These are phyloP conservation scores for Yponomeuta malinellus DNA, from an alignment of 2,888 invertebrate species.

Conservation along the genomic window DNA sequence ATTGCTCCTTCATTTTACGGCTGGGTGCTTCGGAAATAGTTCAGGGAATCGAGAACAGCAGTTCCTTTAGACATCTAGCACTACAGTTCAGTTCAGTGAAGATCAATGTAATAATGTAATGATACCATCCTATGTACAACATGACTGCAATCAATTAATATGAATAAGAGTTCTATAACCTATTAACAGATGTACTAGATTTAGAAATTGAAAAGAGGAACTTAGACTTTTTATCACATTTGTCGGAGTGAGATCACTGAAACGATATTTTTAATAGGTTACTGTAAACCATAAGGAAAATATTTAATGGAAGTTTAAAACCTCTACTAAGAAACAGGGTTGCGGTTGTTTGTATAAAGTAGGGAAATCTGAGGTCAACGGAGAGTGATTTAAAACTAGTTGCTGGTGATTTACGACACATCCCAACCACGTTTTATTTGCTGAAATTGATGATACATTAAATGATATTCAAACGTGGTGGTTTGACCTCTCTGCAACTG, in stretches of 20 bases:
- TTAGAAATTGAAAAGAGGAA: neutral
- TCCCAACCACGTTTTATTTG: neutral
- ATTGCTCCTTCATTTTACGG: slow-evolving; percentile 1
- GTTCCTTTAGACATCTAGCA: neutral
- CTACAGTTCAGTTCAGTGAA: neutral
- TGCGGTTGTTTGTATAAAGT: slow-evolving; percentile 3
- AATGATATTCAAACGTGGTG: neutral
- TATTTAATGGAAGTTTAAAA: neutral
- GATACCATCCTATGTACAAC: too few relatives aligned
- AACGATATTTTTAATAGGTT: neutral
- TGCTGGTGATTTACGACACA: neutral
- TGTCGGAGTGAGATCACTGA: neutral
- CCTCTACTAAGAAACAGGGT: neutral
- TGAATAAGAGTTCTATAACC: too few relatives aligned
- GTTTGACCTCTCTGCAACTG: neutral
- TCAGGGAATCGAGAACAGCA: neutral
- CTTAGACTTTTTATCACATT: neutral
- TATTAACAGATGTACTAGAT: neutral
- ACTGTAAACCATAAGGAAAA: slow-evolving; percentile 5
- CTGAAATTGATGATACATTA: neutral
- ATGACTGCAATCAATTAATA: too few relatives aligned
- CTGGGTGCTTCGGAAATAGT: neutral
- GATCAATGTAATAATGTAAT: too few relatives aligned
- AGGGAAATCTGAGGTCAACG: slow-evolving; percentile 8
- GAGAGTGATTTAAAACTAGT: slow-evolving; percentile 1